Conservation (phyloP, 1,140 invertebrate genomes). For the Bombus waltoni region DNA sequence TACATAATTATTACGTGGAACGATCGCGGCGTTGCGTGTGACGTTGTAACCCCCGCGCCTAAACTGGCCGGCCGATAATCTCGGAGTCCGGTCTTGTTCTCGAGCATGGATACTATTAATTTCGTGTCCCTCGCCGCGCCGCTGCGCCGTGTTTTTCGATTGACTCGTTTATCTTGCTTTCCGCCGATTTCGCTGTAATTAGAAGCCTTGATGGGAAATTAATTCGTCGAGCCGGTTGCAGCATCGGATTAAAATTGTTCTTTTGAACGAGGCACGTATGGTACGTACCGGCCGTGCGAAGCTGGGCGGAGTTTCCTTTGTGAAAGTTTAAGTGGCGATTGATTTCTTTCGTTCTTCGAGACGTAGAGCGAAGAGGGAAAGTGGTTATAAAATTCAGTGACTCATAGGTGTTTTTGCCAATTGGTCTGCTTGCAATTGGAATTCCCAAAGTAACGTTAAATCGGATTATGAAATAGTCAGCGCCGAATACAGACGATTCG, state of each 20-base stretch:
- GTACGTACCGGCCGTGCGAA: not conserved
- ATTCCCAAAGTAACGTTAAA: no score
- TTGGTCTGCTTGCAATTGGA: no score
- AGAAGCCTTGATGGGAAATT: conserved; percentile 37
- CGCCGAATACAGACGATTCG: no score
- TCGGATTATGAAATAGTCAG: no score
- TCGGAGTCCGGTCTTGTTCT: conserved; percentile 59
- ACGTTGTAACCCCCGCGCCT: conserved; percentile 68
- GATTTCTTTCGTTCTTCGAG: not conserved
- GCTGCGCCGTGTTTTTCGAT: conserved; percentile 48
- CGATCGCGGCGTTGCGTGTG: conserved; percentile 40
- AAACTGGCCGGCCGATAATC: conserved; percentile 78
- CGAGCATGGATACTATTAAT: conserved; percentile 80
- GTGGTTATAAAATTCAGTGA: not conserved
- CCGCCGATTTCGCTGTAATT: conserved; percentile 43
- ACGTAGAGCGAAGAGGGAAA: not conserved
- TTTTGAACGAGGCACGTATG: not conserved
- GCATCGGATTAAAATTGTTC: not conserved
- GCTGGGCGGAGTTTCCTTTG: not conserved
- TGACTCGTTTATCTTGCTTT: conserved; percentile 52
- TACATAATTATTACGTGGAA: conserved; percentile 42
- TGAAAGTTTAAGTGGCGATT: not conserved
- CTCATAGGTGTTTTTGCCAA: not conserved
- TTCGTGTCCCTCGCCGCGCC: conserved; percentile 66
- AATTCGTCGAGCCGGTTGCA: conserved; percentile 13